Evolutionary conservation across 2,888 invertebrate genomes (phyloP), one percentile per base, ranked within the genome.

Genomic region (Caenorhabditis imperialis): DNA sequence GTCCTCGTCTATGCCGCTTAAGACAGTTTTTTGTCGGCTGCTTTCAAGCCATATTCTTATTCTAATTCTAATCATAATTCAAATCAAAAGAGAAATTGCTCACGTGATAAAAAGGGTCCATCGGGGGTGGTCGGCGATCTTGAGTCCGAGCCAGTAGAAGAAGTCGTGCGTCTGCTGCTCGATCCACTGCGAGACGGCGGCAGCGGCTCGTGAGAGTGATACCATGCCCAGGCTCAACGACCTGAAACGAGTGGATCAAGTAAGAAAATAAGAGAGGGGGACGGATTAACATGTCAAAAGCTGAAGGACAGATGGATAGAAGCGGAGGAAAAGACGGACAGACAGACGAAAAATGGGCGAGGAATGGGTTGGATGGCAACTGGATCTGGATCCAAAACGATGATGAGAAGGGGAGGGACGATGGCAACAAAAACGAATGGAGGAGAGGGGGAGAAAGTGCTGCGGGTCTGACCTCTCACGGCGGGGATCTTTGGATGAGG

Each of bases 91-190:
- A n/a, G n/a, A n/a, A n/a, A n/a, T n/a, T n/a, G 70, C 81, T 63
- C 42, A 85, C 85, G 75, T 81, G 16, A 81, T 30, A 50, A 74
- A 69, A 30, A 85, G 75, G 33, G 76, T 84, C 45, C 63, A 60
- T 47, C 69, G 76, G 12, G 85, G 85, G 40, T 67, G 79, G 37
- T 81, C 77, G 27, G 81, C 83, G 20, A 85, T 84, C 54, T 77
- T 77, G 25, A 79, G 55, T 12, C 85, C 85, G 40, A 84, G 62
- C 51, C 53, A 74, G 60, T 85, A 83, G 74, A 85, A 85, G 27
- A 73, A 54, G 37, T 81, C 79, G 45, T 84, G 84, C 14, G 84
- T 83, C 20, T 76, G 54, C 44, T 72, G 77, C 57, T 81, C 81
- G 53, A 81, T 54, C 73, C 73, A 73, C 55, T 61, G 73, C 16